phyloP scores from a whole-genome alignment of 2,797 vertebrate species.

The Intellagama lesueurii region DNA sequence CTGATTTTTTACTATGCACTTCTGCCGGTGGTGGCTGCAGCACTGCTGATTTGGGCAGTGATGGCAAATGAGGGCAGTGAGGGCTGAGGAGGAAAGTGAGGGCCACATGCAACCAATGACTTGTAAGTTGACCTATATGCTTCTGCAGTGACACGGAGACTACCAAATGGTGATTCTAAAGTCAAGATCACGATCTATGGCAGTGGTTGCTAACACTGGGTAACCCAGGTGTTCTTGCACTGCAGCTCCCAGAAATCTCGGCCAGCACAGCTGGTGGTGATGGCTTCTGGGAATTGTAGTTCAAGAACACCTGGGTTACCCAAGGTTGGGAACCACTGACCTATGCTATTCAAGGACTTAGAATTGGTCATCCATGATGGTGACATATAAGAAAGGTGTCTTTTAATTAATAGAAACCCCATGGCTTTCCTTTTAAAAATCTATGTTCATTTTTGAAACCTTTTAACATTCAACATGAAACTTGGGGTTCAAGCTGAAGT shows the following conservation, averaged over 20 bases:
- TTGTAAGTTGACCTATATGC: background rate
- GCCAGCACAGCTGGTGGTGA: too few species aligned
- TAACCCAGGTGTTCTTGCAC: too few species aligned
- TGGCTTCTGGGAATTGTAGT: background rate
- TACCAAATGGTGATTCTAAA: background rate
- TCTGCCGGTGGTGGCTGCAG: too few species aligned
- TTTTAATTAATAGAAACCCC: background rate
- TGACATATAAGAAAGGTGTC: background rate
- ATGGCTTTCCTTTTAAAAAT: background rate
- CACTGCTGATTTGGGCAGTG: background rate
- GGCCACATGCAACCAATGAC: background rate
- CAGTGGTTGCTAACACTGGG: too few species aligned
- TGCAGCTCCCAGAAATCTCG: too few species aligned
- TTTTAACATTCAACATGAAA: background rate
- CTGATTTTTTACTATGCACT: background rate
- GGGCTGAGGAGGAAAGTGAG: background rate
- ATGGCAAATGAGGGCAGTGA: background rate
- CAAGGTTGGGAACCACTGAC: background rate
- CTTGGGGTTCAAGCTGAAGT: background rate
- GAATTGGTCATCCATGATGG: background rate
- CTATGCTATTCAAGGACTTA: background rate
- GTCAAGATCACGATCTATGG: background rate
- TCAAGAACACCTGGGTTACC: background rate
- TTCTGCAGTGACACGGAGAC: background rate
- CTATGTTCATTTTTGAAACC: background rate